These are phyloP conservation scores for Falco biarmicus DNA, from an alignment of 2,797 vertebrate genomes.

Conservation along the genomic window DNA sequence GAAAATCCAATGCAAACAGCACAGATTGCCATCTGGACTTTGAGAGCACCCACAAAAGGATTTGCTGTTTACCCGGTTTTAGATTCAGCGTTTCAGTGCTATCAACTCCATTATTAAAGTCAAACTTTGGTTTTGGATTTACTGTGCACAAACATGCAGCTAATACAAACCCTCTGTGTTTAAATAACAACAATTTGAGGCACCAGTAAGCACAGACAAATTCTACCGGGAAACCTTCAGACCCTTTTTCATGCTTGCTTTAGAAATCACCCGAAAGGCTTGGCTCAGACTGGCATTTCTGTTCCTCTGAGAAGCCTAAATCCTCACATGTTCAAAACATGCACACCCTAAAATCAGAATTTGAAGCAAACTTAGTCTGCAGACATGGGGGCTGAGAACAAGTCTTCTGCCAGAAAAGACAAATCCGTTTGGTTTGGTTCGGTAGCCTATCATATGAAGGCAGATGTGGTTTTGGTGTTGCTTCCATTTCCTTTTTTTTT, in stretches of 20 bases:
- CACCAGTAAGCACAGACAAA: not conserved
- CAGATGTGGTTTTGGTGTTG: not conserved
- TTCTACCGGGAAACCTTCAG: not conserved
- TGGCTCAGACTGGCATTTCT: not conserved
- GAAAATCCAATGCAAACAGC: conserved; percentile 1
- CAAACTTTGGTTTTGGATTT: not conserved
- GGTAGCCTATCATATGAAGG: not conserved
- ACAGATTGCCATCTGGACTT: not conserved
- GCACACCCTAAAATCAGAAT: not conserved
- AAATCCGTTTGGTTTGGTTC: not conserved
- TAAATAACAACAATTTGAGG: not conserved
- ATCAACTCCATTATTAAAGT: not conserved
- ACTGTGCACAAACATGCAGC: not conserved
- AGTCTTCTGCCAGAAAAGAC: not conserved
- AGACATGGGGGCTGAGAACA: not conserved
- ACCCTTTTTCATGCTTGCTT: not conserved
- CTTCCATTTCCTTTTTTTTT: not conserved
- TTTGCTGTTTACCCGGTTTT: not conserved
- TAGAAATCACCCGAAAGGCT: not conserved
- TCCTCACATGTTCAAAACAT: not conserved
- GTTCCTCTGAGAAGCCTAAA: not conserved
- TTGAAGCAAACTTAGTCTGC: not conserved
- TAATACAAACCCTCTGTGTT: not conserved
- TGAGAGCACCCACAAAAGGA: not conserved
- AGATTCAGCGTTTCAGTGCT: not conserved